Evolutionary conservation across 2,888 invertebrate species (phyloP), one percentile per base, ranked within the genome.

Genomic region (Drosophila fungiperda): DNA sequence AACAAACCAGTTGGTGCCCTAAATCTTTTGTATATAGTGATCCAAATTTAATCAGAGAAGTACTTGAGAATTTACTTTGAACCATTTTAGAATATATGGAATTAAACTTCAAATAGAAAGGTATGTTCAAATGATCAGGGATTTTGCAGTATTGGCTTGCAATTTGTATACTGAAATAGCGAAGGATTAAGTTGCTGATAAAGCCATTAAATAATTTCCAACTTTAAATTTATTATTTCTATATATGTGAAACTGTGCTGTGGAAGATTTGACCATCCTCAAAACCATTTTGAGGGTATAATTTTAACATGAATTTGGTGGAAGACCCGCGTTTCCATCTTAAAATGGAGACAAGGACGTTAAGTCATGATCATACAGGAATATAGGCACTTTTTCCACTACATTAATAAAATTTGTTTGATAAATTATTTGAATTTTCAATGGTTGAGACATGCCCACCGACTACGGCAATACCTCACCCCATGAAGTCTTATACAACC

Each of bases 31-130:
- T 23, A 2, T 40, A 15, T 5, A 11, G 1, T 48, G 48, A 62
- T 48, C 38, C 63, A 48, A 23, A 69, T 69, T 57, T 29, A 15
- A 7, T 23, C 20, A 26, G n/a, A 67, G 11, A 52, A 8, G 32
- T 38, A 20, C 26, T 40, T 26, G 23, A 45, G 8, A n/a, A 9
- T 3, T 53, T 17, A 23, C 40, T 35, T 12, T 33, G 17, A 42
- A 17, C 0, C 20, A 15, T 15, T 0, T 17, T 5, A 20, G 42
- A 20, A 7, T 1, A 12, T 12, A 3, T 20, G 20, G 45, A 45
- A 45, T 12, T 20, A 20, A 12, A 42, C 20, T 20, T 7, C 7
- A 3, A 12, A 45, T 7, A 12, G 8, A 45, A 7, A 1, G 1
- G 6, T n/a, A n/a, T n/a, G n/a, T n/a, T n/a, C n/a, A n/a, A n/a